These are phyloP conservation scores for Endotricha flammealis DNA, from an alignment of 2,888 invertebrate species.

Conservation along the genomic window DNA sequence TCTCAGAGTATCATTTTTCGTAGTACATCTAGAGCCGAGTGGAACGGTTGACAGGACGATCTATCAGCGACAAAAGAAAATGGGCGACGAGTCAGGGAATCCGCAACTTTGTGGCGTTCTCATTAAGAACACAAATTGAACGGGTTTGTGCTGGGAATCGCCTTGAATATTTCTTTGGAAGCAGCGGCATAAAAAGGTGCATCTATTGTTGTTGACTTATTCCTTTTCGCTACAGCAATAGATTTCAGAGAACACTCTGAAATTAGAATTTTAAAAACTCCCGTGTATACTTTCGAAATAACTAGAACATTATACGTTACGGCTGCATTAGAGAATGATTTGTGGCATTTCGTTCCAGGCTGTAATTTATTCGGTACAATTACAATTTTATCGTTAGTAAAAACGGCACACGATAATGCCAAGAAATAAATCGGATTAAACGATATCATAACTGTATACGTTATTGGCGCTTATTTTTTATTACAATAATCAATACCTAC, in stretches of 20 bases:
- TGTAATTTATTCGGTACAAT: slow-evolving; percentile 16
- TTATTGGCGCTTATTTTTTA: slow-evolving; percentile 20
- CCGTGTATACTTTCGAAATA: too few species aligned
- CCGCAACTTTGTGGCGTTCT: slow-evolving; percentile 29
- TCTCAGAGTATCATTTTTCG: slow-evolving; percentile 49
- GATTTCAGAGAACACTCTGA: too few species aligned
- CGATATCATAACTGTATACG: slow-evolving; percentile 13
- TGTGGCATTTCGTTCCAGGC: slow-evolving; percentile 11
- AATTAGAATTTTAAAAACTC: background rate
- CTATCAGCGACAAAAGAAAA: slow-evolving; percentile 35
- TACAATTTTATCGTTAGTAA: slow-evolving; percentile 16
- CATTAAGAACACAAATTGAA: slow-evolving; percentile 23
- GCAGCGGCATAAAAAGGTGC: slow-evolving; percentile 28
- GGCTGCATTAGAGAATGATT: slow-evolving; percentile 15
- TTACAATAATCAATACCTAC: slow-evolving; percentile 11
- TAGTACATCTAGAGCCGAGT: slow-evolving; percentile 26
- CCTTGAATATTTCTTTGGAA: slow-evolving; percentile 28
- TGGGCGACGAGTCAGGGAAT: slow-evolving; percentile 23
- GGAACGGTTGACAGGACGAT: slow-evolving; percentile 47
- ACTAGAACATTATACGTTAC: too few species aligned
- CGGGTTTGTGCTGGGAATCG: slow-evolving; percentile 17
- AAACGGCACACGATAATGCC: slow-evolving; percentile 8
- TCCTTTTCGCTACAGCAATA: slow-evolving; percentile 26
- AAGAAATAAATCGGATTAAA: slow-evolving; percentile 8
- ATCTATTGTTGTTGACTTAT: slow-evolving; percentile 26